A percentile compares a stretch with the other conserved stretches of the same genome.
Evolutionary conservation across 2,888 invertebrate species (phyloP).

Genomic region (Lepidochitona cinerea): DNA sequence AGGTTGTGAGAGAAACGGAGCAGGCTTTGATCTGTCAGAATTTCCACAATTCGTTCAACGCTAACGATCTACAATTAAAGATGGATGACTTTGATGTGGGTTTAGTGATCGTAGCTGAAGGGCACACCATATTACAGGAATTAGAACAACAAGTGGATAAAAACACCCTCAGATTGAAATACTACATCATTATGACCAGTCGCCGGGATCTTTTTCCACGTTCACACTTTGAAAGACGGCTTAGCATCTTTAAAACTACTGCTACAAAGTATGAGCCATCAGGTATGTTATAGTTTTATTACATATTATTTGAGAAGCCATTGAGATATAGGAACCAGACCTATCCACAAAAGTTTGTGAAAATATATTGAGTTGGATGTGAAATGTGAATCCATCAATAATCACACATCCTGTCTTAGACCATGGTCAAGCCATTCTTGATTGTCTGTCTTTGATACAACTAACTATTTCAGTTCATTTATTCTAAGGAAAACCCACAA

Average conservation of each 20-base stretch:
- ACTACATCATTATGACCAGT: conserved; percentile 77
- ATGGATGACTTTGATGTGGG: conserved; percentile 80
- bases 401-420: too few relatives aligned
- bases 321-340: too few relatives aligned
- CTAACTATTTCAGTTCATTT: too few relatives aligned
- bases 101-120: conserved; percentile 77
- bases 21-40: conserved; percentile 78
- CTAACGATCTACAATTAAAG: conserved; percentile 75
- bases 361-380: too few relatives aligned
- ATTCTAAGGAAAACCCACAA: too few relatives aligned
- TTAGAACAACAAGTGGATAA: conserved; percentile 27
- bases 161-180: conserved; percentile 74
- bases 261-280: not conserved
- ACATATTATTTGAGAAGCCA: too few relatives aligned
- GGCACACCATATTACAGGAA: conserved; percentile 16
- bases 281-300: too few relatives aligned
- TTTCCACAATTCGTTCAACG: conserved; percentile 76
- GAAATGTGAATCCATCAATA: too few relatives aligned
- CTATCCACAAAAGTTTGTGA: too few relatives aligned
- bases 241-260: conserved; percentile 75
- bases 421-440: too few relatives aligned
- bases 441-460: too few relatives aligned
- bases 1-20: conserved; percentile 72
- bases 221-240: conserved; percentile 73
- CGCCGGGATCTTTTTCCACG: conserved; percentile 58